A percentile compares a stretch with the other conserved stretches of the same genome.
phyloP scores from a whole-genome alignment of 2,888 invertebrate species.

The Phorcus lineatus region DNA sequence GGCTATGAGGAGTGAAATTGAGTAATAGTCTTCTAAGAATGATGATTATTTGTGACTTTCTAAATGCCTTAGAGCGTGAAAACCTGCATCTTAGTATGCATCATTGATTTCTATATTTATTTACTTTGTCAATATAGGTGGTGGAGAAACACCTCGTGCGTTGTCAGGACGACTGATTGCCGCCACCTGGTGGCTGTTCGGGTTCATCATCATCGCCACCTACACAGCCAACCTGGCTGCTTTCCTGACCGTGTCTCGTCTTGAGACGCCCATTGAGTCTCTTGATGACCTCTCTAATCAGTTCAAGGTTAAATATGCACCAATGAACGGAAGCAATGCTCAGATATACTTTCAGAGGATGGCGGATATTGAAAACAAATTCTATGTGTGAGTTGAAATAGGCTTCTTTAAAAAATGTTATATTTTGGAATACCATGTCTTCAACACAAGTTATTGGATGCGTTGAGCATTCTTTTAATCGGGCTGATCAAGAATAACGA shows the following conservation, averaged over 20 bases:
- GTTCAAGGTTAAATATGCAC: constrained; percentile 96
- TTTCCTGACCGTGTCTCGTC: constrained; percentile 90
- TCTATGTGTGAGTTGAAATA: constrained; percentile 87
- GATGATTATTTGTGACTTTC: no score
- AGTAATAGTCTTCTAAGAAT: no score
- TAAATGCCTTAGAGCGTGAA: no score
- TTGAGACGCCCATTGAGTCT: constrained; percentile 93
- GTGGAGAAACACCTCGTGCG: constrained; percentile 82
- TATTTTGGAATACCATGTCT: no score
- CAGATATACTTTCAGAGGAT: constrained; percentile 96
- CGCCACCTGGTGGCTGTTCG: constrained; percentile 99
- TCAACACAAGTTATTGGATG: no score
- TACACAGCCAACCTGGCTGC: constrained; percentile 99
- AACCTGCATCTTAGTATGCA: no score
- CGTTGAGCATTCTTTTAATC: no score
- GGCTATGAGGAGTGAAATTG: no score
- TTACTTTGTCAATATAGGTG: constrained; percentile 56
- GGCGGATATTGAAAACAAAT: constrained; percentile 94
- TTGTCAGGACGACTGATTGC: constrained; percentile 95
- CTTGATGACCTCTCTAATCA: constrained; percentile 95
- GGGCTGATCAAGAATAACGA: no score
- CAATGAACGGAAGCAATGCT: constrained; percentile 89
- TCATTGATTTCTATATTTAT: no score
- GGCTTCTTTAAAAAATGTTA: not conserved
- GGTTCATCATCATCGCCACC: constrained; percentile 98